Base-by-base conservation (phyloP, 2,113 vertebrate species). In the Pseudorectes ferrugineus region DNA sequence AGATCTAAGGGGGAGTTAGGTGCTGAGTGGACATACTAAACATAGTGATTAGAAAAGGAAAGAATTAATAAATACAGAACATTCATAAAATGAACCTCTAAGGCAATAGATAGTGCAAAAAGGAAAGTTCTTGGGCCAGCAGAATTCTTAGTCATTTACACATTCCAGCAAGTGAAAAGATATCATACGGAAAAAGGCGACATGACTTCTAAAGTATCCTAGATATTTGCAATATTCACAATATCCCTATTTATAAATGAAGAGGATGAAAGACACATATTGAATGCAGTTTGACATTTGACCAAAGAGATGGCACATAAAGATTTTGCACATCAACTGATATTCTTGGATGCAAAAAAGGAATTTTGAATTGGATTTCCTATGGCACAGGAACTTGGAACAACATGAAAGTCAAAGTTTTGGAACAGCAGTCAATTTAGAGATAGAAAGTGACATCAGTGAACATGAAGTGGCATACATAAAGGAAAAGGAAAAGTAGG, bases 11-110 rank as follows among this genome's bases (percentile, higher is more conserved):
- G 66, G 46, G 62, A 92, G 75, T 85, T 88, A 89, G 85, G 93
- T 95, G 93, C 63, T 91, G 94, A 96, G 78, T 96, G 81, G 89
- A 74, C 75, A 59, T 89, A 58, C 71, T 92, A 96, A 96, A 94
- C 88, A 96, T 17, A 92, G 55, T 96, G 92, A 96, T 96, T 97
- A 88, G 78, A 85, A 89, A 91, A 89, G 94, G 93, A 96, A 97
- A 95, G 81, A 55, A 95, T 95, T 96, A 95, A 97, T 96, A 96
- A 95, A 95, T 91, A 95, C 8, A 26, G 58, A 94, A 51, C 22
- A 55, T 88, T 76, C 78, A 77, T 83, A 89, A 89, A 85, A 82
- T 66, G 35, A 89, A 55, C 43, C 31, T 79, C 72, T 54, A 73
- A 73, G 58, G 62, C 0, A 0, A 76, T n/a, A 20, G 71, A n/a